phyloP scores from a whole-genome alignment of 2,113 vertebrate species.

The Psilopogon haemacephalus region DNA sequence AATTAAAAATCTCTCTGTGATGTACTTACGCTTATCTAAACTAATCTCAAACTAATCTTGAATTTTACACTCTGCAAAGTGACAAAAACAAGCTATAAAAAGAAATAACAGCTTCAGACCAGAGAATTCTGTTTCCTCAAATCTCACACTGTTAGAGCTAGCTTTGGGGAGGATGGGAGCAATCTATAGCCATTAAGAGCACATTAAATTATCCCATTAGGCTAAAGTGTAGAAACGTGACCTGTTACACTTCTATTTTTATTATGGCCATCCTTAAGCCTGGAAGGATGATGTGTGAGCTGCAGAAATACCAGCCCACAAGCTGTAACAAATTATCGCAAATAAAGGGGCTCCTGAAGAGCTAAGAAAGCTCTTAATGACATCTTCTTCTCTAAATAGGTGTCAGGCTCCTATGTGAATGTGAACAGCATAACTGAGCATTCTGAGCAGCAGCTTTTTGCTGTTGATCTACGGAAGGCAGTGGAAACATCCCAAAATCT shows the following conservation, averaged over 20 bases:
- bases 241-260: neutral
- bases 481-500: neutral
- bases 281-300: neutral
- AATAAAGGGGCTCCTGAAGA: neutral
- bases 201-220: slow-evolving; percentile 14
- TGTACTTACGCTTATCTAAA: neutral
- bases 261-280: neutral
- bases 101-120: neutral
- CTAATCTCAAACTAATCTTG: neutral
- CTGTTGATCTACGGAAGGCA: neutral
- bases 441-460: neutral
- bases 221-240: neutral
- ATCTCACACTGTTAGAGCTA: neutral
- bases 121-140: neutral
- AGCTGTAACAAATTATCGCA: neutral
- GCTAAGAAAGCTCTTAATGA: neutral
- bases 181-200: neutral
- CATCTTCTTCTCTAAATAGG: neutral
- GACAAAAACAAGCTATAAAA: neutral
- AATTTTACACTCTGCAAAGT: neutral
- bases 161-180: neutral
- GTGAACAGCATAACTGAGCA: neutral
- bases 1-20: neutral
- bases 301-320: neutral
- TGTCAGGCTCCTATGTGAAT: neutral